Base-by-base conservation (phyloP, 1,140 invertebrate species). In the Cyphomyrmex costatus region DNA sequence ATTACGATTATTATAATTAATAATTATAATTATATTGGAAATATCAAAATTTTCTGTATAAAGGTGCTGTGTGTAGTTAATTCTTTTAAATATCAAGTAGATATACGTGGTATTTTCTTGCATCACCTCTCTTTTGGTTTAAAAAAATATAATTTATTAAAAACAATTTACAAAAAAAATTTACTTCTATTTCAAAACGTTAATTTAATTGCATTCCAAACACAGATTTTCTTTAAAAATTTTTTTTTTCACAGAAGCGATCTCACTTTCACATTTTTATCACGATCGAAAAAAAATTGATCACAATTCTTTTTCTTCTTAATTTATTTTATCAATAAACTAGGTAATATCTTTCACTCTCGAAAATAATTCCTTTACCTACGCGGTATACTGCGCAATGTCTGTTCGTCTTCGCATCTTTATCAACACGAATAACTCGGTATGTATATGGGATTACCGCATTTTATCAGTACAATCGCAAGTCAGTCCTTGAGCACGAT, bases 401-500 rank as follows among this genome's bases (percentile, higher is more conserved):
- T n/a, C 2, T 19, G 10, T 63, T 46, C 42, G 14, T 60, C 16
- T 24, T 60, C 14, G 46, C 14, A 16, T 19, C 8, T 68, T 80
- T 36, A 36, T 80, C n/a, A 70, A 4, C 24, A 12, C 8, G n/a
- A 53, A 30, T 21, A 21, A 6, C 30, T 21, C 21, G 24, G 1
- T 24, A 6, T 14, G n/a, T n/a, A 12, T 30, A 70, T 33, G 3
- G 51, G n/a, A 73, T 30, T 73, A 58, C 24, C 66, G 19, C 24
- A n/a, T 82, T 73, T 24, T 60, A 82, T 73, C 66, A 46, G 58
- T 49, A 24, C 53, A 21, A 70, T 70, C 49, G 36, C 79, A 42
- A 53, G 14, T 16, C n/a, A 14, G 36, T 73, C 79, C 79, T 83
- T 83, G 79, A 73, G 68, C 68, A n/a, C 79, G 68, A 83, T 74